Evolutionary conservation across 2,888 invertebrate genomes (phyloP).

Genomic region (Subacronicta megacephala): DNA sequence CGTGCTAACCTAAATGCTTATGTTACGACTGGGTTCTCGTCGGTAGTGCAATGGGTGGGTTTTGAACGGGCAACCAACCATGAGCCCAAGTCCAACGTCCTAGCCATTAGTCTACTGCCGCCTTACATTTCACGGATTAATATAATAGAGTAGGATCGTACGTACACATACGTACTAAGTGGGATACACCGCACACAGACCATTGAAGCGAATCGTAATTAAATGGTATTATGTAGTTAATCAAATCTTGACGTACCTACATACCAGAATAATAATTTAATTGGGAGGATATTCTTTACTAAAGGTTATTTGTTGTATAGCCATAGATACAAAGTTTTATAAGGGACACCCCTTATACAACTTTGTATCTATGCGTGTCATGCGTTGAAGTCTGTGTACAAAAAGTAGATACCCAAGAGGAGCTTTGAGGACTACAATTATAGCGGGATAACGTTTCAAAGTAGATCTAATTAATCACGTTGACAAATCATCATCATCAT

Average conservation of each 20-base stretch:
- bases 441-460: no score
- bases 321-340: neutral
- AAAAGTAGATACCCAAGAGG: no score
- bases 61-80: no score
- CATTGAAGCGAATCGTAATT: slow-evolving; percentile 52
- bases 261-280: slow-evolving; percentile 46
- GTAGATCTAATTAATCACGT: no score
- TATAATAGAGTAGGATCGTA: slow-evolving; percentile 21
- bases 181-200: slow-evolving; percentile 44
- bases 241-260: slow-evolving; percentile 45
- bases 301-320: slow-evolving; percentile 19
- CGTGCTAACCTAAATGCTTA: no score
- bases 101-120: no score
- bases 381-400: no score
- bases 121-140: slow-evolving; percentile 1
- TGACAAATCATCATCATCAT: no score
- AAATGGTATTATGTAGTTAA: slow-evolving; percentile 55
- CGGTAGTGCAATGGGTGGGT: no score
- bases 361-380: neutral
- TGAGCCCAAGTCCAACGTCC: no score
- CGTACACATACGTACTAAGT: slow-evolving; percentile 24
- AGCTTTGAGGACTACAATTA: no score
- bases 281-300: slow-evolving; percentile 40
- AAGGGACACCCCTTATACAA: slow-evolving; percentile 1
- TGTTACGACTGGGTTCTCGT: no score